phyloP scores from a whole-genome alignment of 2,888 invertebrate species.

The Cheilosia grossa region DNA sequence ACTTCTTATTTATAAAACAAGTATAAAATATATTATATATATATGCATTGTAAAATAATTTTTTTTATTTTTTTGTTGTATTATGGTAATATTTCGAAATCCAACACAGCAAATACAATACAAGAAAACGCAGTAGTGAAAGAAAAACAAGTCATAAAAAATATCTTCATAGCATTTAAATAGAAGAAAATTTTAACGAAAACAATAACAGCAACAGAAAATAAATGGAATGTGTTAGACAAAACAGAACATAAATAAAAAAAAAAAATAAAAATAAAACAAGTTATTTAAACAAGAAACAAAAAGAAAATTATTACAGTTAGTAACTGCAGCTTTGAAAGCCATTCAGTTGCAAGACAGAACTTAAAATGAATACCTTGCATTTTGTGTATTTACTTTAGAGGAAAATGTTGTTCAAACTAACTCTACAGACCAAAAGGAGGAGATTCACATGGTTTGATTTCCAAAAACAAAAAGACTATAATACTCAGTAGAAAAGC shows the following conservation, averaged over 20 bases:
- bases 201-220: conserved; percentile 29
- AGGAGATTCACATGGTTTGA: conserved; percentile 11
- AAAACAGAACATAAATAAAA: conserved; percentile 28
- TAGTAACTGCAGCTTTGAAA: conserved; percentile 30
- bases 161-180: conserved; percentile 3
- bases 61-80: conserved; percentile 7
- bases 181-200: conserved; percentile 7
- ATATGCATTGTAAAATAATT: conserved; percentile 8
- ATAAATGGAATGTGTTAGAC: conserved; percentile 62
- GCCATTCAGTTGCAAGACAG: conserved; percentile 3
- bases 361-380: background rate
- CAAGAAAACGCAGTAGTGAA: conserved; percentile 23
- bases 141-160: conserved; percentile 1
- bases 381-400: too few relatives aligned
- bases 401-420: background rate
- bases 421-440: conserved; percentile 17
- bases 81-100: conserved; percentile 42
- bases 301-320: conserved; percentile 1
- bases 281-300: conserved; percentile 41
- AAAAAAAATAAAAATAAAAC: conserved; percentile 2
- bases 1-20: conserved; percentile 21
- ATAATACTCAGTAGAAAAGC: conserved; percentile 8
- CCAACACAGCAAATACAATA: conserved; percentile 53
- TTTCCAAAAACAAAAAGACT: background rate
- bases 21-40: conserved; percentile 38